A percentile compares a stretch with the other conserved stretches of the same genome.
phyloP scores from a whole-genome alignment of 1,140 invertebrate genomes.

The Cherax quadricarinatus region DNA sequence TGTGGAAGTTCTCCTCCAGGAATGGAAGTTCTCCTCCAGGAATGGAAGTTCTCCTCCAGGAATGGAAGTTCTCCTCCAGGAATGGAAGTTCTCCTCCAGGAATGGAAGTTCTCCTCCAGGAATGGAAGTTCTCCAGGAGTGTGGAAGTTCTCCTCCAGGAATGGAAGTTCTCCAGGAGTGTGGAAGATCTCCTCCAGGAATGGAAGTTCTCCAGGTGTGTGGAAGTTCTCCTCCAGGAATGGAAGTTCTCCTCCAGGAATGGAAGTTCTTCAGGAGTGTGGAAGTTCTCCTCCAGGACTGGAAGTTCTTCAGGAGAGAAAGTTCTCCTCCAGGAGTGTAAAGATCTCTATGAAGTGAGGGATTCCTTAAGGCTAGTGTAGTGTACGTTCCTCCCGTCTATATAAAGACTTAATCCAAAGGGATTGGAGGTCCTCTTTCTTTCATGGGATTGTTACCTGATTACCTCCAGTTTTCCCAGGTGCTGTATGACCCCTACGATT shows the following conservation, averaged over 20 bases:
- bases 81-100: background rate
- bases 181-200: background rate
- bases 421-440: no score
- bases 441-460: no score
- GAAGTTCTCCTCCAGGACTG: background rate
- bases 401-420: no score
- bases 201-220: background rate
- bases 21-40: background rate
- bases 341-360: background rate
- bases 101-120: no score
- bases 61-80: background rate
- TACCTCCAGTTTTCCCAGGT: background rate
- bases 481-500: background rate
- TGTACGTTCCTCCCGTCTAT: no score
- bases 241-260: background rate
- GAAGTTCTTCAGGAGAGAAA: background rate
- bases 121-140: no score
- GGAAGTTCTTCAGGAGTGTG: background rate
- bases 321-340: background rate
- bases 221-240: background rate
- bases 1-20: background rate
- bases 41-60: background rate
- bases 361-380: background rate
- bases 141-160: background rate
- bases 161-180: no score